Conservation (phyloP, 64 coral and sea anemone species). For the Platygyra sinensis region DNA sequence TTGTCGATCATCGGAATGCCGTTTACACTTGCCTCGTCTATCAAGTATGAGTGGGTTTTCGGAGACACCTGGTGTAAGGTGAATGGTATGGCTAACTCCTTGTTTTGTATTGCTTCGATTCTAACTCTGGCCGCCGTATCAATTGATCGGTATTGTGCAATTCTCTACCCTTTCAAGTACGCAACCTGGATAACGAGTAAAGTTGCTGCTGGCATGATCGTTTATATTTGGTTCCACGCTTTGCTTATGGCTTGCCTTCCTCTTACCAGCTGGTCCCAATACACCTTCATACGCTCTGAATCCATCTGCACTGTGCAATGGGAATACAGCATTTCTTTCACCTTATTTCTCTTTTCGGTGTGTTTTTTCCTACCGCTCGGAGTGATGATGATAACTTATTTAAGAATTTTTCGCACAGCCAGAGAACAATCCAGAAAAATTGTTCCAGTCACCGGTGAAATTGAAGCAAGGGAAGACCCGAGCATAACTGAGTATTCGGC, state of each 20-base stretch:
- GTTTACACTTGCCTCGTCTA: constrained; percentile 78
- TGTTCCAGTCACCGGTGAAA: constrained; percentile 61
- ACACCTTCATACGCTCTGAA: constrained; percentile 76
- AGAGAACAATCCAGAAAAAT: constrained; percentile 65
- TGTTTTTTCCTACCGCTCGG: constrained; percentile 83
- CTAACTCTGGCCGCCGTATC: constrained; percentile 83
- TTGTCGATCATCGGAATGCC: constrained; percentile 82
- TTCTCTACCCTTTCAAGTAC: constrained; percentile 78
- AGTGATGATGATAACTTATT: constrained; percentile 68
- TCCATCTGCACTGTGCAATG: constrained; percentile 91
- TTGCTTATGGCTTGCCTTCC: constrained; percentile 67
- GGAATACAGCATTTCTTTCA: constrained; percentile 66
- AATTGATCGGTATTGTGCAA: constrained; percentile 85
- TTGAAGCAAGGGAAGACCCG: constrained; percentile 9
- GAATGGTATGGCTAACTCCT: constrained; percentile 84
- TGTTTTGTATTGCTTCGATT: constrained; percentile 91
- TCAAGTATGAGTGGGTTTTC: constrained; percentile 87
- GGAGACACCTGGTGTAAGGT: constrained; percentile 79
- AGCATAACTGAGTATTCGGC: neutral
- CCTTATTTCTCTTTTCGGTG: constrained; percentile 77
- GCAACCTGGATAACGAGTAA: constrained; percentile 66
- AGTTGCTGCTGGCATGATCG: constrained; percentile 58
- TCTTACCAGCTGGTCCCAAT: constrained; percentile 69
- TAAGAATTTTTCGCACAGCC: constrained; percentile 68
- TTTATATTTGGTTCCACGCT: constrained; percentile 80